These are phyloP conservation scores for Arctopsyche grandis DNA, from an alignment of 1,140 invertebrate genomes.

Conservation along the genomic window DNA sequence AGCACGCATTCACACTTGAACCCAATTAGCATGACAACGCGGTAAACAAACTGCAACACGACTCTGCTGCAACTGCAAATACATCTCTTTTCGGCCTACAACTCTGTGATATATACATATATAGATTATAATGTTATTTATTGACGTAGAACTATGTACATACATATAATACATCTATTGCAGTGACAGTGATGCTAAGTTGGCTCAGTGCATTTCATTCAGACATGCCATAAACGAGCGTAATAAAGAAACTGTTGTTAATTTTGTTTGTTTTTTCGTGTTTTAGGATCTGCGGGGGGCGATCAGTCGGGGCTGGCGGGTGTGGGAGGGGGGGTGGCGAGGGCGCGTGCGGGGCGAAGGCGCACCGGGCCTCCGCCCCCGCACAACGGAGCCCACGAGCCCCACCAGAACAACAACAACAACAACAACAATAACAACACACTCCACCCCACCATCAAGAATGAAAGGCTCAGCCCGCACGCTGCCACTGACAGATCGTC, in stretches of 20 bases:
- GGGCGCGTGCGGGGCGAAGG: constrained; percentile 33
- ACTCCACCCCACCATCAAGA: constrained; percentile 58
- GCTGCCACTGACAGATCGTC: constrained; percentile 52
- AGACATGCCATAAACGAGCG: not conserved
- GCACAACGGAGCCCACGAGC: constrained; percentile 33
- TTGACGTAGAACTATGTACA: no score
- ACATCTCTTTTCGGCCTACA: not conserved
- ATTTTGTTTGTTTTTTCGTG: constrained; percentile 20
- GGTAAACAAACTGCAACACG: not conserved
- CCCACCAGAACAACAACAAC: constrained; percentile 42
- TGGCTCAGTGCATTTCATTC: no score
- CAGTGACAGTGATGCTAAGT: no score
- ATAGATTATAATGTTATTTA: no score
- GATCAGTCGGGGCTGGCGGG: constrained; percentile 32
- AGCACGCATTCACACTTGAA: constrained; percentile 28
- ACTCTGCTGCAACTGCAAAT: not conserved
- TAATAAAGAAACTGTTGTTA: not conserved
- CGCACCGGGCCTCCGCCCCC: constrained; percentile 39
- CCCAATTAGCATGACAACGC: constrained; percentile 27
- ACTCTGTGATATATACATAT: no score
- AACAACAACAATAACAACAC: constrained; percentile 46
- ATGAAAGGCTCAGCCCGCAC: constrained; percentile 64
- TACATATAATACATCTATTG: no score
- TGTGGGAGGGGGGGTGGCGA: constrained; percentile 26
- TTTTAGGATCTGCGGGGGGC: constrained; percentile 35